phyloP scores from a whole-genome alignment of 2,113 vertebrate species.

The Psettodes erumei region DNA sequence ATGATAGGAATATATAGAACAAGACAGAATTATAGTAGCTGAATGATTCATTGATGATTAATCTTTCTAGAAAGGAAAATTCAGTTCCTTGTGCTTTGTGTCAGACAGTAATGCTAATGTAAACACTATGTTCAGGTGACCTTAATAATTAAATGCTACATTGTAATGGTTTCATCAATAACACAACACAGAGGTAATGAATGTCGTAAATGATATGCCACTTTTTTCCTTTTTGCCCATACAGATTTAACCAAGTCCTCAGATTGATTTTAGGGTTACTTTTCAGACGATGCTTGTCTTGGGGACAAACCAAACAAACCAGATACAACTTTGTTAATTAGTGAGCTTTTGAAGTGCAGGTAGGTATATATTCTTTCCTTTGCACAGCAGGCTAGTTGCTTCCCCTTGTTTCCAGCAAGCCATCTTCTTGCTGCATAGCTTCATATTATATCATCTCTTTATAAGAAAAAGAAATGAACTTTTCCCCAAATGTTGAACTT shows the following conservation, averaged over 20 bases:
- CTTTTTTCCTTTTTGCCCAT: slow-evolving; percentile 10
- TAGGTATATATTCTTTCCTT: not conserved
- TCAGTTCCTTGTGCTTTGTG: not conserved
- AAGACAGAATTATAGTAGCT: not conserved
- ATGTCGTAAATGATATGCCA: not conserved
- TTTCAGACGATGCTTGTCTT: not conserved
- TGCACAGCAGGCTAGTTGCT: not conserved
- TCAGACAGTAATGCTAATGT: slow-evolving; percentile 11
- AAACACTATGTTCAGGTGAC: not conserved
- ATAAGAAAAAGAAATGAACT: not conserved
- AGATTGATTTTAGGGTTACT: not conserved
- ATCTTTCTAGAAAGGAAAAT: not conserved
- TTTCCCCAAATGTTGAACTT: not conserved
- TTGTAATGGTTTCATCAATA: slow-evolving; percentile 16
- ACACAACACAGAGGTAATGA: not conserved
- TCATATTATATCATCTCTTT: not conserved
- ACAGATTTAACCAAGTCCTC: not conserved
- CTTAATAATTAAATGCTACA: slow-evolving; percentile 4
- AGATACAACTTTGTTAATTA: not conserved
- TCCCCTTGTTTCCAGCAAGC: not conserved
- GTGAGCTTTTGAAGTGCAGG: not conserved
- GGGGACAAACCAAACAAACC: not conserved
- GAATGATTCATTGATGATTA: not conserved
- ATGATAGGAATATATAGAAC: not conserved
- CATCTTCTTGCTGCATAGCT: not conserved